These are phyloP conservation scores for Palythoa grandiflora DNA, from an alignment of 92 coral and sea anemone genomes.

Conservation along the genomic window DNA sequence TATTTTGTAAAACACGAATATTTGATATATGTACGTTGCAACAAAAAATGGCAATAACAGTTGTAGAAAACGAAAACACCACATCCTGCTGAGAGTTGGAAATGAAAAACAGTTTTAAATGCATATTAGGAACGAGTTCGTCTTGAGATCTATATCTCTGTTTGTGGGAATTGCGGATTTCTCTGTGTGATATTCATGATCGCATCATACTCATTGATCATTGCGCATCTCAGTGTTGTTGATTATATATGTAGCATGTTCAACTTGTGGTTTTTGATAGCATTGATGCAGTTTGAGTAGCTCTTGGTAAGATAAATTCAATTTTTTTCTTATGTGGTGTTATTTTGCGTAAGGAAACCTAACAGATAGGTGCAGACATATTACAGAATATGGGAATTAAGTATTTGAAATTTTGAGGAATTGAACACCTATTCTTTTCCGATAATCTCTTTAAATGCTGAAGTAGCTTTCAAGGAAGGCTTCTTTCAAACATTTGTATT, in stretches of 20 bases:
- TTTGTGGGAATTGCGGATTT: slow-evolving; percentile 48
- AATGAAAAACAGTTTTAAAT: slow-evolving; percentile 32
- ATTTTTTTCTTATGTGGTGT: neutral
- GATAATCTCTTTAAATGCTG: neutral
- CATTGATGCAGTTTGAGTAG: neutral
- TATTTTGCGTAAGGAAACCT: neutral
- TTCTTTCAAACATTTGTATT: slow-evolving; percentile 16
- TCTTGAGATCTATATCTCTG: slow-evolving; percentile 30
- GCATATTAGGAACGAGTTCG: slow-evolving; percentile 35
- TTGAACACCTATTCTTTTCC: too few relatives aligned
- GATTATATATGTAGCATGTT: neutral
- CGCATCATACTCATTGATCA: neutral
- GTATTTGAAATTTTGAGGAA: neutral
- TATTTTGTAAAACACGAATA: neutral
- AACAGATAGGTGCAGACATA: too few relatives aligned
- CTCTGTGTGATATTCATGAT: slow-evolving; percentile 35
- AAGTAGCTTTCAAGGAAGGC: neutral
- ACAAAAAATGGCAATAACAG: neutral
- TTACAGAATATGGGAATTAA: neutral
- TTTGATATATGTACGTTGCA: neutral
- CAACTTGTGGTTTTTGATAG: neutral
- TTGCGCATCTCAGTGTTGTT: slow-evolving; percentile 12
- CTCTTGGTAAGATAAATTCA: slow-evolving; percentile 21
- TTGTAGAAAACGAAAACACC: neutral
- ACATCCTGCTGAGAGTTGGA: slow-evolving; percentile 24